Evolutionary conservation across 2,888 invertebrate genomes (phyloP), one percentile per base, ranked within the genome.

Genomic region (Aphodius granarius): DNA sequence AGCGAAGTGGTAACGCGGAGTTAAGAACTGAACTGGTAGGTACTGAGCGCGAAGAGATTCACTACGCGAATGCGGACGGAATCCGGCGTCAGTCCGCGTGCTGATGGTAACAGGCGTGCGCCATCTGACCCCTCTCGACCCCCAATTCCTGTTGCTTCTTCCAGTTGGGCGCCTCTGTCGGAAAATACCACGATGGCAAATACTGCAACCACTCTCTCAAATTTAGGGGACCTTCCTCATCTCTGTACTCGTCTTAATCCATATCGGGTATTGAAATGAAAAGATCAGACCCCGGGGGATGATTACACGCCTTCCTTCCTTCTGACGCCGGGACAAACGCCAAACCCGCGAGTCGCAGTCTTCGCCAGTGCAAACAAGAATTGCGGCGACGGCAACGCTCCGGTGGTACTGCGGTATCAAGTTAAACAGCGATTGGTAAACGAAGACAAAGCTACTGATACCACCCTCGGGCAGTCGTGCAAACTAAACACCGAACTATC

Each of bases 101-200:
- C 86, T 85, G 83, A 82, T 83, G 81, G 83, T 83, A 78, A 85
- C 83, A 86, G 83, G 87, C 87, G 87, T 87, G 87, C 89, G 88
- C 87, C 87, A 86, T 88, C 86, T 87, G 86, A 87, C 88, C 88
- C 88, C 86, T 86, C 86, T 86, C 85, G 86, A 86, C 86, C 83
- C 86, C 80, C 82, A 81, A 82, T 84, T 85, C 86, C 86, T 86
- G 86, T 86, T 87, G 86, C 86, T 86, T 87, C 86, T 85, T 85
- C 85, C 84, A 84, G 84, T 86, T 84, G 84, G 85, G 84, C 85
- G 84, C 84, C 85, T 83, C 21, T 21, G 84, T 86, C 85, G 83
- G 80, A 83, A 83, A 84, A 83, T 83, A 81, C 83, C 81, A 78
- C 80, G 81, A 84, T 82, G 83, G 83, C 82, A 84, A 84, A 80